Conservation (phyloP, 1,140 invertebrate species). For the Dufourea novaeangliae region DNA sequence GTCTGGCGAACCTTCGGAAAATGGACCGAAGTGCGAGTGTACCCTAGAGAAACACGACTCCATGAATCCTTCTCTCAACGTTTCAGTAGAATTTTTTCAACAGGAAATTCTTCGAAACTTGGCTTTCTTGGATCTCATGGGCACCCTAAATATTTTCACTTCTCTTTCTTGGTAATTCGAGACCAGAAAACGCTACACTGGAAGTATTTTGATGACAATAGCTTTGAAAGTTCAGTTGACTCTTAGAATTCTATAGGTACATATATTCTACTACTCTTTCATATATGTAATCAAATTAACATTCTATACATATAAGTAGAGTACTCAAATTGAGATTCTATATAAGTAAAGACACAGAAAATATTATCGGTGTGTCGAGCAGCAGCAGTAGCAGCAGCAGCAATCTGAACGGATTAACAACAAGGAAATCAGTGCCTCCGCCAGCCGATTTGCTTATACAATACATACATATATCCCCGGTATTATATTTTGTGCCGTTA, state of each 20-base stretch:
- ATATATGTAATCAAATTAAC: too few relatives aligned
- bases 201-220: too few relatives aligned
- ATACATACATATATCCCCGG: neutral
- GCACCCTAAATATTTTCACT: too few relatives aligned
- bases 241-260: too few relatives aligned
- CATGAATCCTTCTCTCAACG: neutral
- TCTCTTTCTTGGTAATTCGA: too few relatives aligned
- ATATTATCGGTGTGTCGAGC: neutral
- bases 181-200: too few relatives aligned
- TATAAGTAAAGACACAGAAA: neutral
- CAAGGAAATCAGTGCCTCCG: constrained; percentile 2
- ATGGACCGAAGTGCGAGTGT: neutral
- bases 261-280: too few relatives aligned
- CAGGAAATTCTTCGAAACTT: too few relatives aligned
- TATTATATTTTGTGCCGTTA: neutral
- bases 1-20: constrained; percentile 26
- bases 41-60: neutral
- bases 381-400: neutral
- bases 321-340: too few relatives aligned
- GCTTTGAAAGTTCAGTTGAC: too few relatives aligned
- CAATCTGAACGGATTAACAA: neutral
- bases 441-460: neutral
- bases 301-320: too few relatives aligned
- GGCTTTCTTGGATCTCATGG: too few relatives aligned
- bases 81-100: neutral